phyloP scores from a whole-genome alignment of 2,888 invertebrate species.

The Cepaea hortensis region DNA sequence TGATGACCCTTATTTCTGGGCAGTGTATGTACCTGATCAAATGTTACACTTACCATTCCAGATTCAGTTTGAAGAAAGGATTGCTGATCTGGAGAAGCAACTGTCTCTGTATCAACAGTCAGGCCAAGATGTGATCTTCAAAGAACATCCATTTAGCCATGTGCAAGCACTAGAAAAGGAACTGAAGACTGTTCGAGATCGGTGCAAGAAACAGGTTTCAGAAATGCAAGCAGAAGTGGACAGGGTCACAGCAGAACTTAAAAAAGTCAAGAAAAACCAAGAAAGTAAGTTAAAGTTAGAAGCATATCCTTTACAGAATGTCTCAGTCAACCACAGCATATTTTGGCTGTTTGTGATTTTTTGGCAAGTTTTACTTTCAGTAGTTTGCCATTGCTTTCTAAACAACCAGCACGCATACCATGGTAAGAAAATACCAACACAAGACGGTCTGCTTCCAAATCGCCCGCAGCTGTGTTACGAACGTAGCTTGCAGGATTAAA shows the following conservation, averaged over 20 bases:
- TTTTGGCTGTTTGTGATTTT: too few species aligned
- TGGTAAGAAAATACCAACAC: too few species aligned
- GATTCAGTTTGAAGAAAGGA: slow-evolving; percentile 73
- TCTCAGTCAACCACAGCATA: too few species aligned
- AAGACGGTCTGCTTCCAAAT: too few species aligned
- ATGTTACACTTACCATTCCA: slow-evolving; percentile 49
- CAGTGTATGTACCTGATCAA: background rate
- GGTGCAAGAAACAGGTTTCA: slow-evolving; percentile 64
- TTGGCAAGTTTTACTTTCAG: too few species aligned
- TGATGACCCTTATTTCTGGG: background rate
- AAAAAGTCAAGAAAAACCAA: slow-evolving; percentile 58
- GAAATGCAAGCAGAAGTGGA: slow-evolving; percentile 68
- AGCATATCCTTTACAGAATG: too few species aligned
- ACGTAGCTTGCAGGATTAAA: too few species aligned
- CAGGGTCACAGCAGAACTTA: slow-evolving; percentile 61
- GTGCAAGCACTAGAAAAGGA: slow-evolving; percentile 69
- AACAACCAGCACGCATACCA: too few species aligned
- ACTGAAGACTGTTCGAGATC: slow-evolving; percentile 69
- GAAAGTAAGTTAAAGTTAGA: slow-evolving; percentile 48
- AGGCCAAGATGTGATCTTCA: slow-evolving; percentile 38
- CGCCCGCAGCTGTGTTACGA: too few species aligned
- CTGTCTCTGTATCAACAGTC: slow-evolving; percentile 61
- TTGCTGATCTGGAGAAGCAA: slow-evolving; percentile 70
- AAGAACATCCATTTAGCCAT: slow-evolving; percentile 70
- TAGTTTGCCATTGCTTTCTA: too few species aligned